Evolutionary conservation across 2,797 vertebrate genomes (phyloP), one percentile per base, ranked within the genome.

Genomic region (Buphagus erythrorhynchus): DNA sequence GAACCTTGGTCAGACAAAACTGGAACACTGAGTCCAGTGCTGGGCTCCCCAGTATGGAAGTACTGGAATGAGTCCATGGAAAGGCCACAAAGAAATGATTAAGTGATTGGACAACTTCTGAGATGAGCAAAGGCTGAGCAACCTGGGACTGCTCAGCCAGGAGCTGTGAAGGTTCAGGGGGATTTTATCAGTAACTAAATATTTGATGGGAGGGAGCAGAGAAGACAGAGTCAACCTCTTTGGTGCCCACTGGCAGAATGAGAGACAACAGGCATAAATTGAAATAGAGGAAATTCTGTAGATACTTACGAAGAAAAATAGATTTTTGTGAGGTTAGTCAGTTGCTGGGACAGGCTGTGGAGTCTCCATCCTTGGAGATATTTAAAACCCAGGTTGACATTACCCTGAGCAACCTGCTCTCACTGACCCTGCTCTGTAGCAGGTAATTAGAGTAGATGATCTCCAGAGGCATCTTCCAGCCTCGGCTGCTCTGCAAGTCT

Each of bases 401-500:
- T 75, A 48, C 59, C 43, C 63, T 81, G 35, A 88, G 45, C 54
- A 93, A 90, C 62, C 38, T 66, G 52, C 45, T 83, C 45, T 83
- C 7, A 2, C 42, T 80, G 57, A 91, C 76, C 61, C 45, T 86
- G 43, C 54, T 78, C 38, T 75, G 55, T 31, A 90, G 66, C 6
- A 88, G 18, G 40, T 69, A 87, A 86, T 91, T 91, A 93, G 67
- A 93, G 77, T 84, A 79, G 86, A 84, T 69, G 59, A 82, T 89
- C 67, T 93, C 84, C 84, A 95, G 86, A 91, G 86, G 43, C 4
- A 0, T 82, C 79, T 86, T 59, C 35, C 65, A 92, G 33, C 26
- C 67, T 89, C 16, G 9, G 43, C 43, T 82, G 77, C 19, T 63
- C 62, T 68, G 49, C 5, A 12, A 82, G 61, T 55, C 68, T 95